These are phyloP conservation scores for Euschistus heros DNA, from an alignment of 1,140 invertebrate genomes.

Conservation along the genomic window DNA sequence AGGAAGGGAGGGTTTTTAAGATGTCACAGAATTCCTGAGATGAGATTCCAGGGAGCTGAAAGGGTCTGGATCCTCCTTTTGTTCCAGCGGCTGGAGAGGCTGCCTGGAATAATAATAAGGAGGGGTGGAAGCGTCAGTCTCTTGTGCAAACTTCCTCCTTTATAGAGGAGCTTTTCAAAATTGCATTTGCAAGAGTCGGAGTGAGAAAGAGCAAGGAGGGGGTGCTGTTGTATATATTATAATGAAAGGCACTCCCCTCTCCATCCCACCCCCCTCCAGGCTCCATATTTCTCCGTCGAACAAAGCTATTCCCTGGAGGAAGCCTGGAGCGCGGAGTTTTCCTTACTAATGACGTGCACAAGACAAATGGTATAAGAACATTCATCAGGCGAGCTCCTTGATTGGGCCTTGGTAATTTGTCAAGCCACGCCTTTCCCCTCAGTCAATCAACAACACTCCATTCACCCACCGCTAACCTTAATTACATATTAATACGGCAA, in stretches of 20 bases:
- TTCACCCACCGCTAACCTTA: not conserved
- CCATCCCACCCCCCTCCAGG: not conserved
- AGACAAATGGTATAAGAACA: conserved; percentile 24
- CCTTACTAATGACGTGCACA: conserved; percentile 18
- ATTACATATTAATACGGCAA: not conserved
- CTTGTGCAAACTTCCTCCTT: conserved; percentile 8
- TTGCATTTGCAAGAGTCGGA: conserved; percentile 17
- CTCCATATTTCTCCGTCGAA: not conserved
- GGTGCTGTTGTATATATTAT: conserved; percentile 7
- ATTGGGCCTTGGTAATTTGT: conserved; percentile 12
- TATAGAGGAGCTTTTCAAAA: conserved; percentile 19
- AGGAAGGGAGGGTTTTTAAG: too few species aligned
- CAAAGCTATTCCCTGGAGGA: not conserved
- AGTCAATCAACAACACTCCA: conserved; percentile 6
- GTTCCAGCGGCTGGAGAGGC: too few species aligned
- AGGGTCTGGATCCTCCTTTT: too few species aligned
- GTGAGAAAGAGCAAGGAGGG: not conserved
- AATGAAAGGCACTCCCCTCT: not conserved
- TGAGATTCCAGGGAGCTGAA: too few species aligned
- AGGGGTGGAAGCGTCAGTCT: not conserved
- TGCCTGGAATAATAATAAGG: not conserved
- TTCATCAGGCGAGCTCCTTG: conserved; percentile 17
- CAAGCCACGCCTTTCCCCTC: not conserved
- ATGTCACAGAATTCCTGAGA: too few species aligned
- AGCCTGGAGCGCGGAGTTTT: not conserved